phyloP scores from a whole-genome alignment of 2,113 vertebrate genomes.

The Fulmarus glacialis region DNA sequence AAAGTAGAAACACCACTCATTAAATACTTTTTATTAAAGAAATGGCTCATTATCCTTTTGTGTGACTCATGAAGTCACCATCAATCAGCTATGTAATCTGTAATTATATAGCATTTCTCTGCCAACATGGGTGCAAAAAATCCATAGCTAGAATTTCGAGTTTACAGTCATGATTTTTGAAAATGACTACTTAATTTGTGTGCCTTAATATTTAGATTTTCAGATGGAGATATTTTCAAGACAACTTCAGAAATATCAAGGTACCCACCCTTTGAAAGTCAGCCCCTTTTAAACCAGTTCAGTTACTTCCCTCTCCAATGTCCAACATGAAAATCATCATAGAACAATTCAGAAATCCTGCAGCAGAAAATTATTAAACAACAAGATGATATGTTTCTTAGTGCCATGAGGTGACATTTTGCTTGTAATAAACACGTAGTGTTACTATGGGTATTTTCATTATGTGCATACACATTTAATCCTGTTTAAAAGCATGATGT shows the following conservation, averaged over 20 bases:
- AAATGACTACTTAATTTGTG: not conserved
- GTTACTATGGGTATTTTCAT: not conserved
- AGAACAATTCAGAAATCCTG: not conserved
- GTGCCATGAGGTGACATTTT: not conserved
- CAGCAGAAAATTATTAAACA: not conserved
- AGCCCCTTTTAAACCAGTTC: not conserved
- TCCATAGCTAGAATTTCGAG: not conserved
- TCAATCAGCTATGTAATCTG: not conserved
- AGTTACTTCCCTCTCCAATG: not conserved
- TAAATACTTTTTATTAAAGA: conserved; percentile 12
- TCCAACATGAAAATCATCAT: not conserved
- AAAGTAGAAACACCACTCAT: not conserved
- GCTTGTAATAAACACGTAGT: not conserved
- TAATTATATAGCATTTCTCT: not conserved
- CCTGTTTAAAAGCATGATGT: not conserved
- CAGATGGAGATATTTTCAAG: not conserved
- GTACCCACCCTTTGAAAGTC: not conserved
- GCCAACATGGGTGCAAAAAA: not conserved
- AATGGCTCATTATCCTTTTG: conserved; percentile 8
- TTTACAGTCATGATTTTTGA: not conserved
- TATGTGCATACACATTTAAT: not conserved
- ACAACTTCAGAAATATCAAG: not conserved
- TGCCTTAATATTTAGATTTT: not conserved
- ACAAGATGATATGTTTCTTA: not conserved
- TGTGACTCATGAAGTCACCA: conserved; percentile 17